Conservation (phyloP, 2,113 vertebrate genomes). For the Lamprotornis superbus region DNA sequence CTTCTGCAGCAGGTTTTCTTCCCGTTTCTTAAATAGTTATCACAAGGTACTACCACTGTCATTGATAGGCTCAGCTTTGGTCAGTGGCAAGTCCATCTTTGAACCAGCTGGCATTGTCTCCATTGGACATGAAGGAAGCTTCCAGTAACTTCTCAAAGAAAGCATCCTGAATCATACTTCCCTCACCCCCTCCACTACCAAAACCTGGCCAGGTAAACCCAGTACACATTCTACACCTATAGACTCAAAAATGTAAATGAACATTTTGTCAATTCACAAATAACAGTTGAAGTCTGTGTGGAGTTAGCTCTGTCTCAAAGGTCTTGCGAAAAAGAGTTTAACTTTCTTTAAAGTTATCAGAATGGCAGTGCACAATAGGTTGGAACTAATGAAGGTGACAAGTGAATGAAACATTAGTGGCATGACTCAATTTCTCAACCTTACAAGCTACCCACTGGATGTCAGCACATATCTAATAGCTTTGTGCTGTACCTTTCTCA, state of each 20-base stretch:
- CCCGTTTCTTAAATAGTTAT: not conserved
- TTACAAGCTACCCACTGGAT: not conserved
- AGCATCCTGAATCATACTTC: too few species aligned
- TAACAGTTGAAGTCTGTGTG: rapidly evolving
- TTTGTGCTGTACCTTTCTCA: not conserved
- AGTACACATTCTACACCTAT: not conserved
- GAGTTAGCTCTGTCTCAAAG: not conserved
- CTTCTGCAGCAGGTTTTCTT: not conserved
- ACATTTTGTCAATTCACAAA: not conserved
- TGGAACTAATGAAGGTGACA: not conserved
- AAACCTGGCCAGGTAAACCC: not conserved
- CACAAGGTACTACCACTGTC: not conserved
- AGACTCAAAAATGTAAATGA: not conserved
- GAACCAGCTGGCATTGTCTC: not conserved
- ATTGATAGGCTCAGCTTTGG: not conserved
- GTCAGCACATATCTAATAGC: not conserved
- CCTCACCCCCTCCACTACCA: not conserved
- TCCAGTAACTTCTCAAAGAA: not conserved
- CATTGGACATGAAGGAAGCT: not conserved
- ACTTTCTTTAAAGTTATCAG: not conserved
- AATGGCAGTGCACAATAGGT: not conserved
- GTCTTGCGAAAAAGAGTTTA: not conserved
- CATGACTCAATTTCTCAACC: not conserved
- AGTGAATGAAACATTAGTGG: not conserved
- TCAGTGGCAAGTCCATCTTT: not conserved